These are phyloP conservation scores for Dryobates pubescens DNA, from an alignment of 2,797 vertebrate species.

Conservation along the genomic window DNA sequence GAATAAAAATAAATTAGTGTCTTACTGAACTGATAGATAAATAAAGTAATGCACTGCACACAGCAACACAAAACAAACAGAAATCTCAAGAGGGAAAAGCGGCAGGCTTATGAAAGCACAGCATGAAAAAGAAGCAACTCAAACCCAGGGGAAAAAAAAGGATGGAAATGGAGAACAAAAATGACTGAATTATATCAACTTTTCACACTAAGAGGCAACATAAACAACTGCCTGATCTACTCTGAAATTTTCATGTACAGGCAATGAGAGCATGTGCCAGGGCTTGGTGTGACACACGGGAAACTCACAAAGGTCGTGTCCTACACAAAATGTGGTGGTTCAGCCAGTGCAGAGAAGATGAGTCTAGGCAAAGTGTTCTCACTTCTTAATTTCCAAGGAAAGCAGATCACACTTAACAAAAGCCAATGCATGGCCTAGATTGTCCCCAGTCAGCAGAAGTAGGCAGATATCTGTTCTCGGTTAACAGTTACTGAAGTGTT, in stretches of 20 bases:
- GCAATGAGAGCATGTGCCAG: rapidly evolving
- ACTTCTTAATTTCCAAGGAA: not conserved
- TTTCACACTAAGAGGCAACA: not conserved
- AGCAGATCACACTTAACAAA: not conserved
- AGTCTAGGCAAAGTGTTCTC: not conserved
- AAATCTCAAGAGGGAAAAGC: not conserved
- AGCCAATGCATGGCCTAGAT: not conserved
- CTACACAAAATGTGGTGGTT: rapidly evolving
- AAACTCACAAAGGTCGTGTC: not conserved
- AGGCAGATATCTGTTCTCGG: not conserved
- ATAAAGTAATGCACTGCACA: not conserved
- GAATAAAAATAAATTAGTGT: not conserved
- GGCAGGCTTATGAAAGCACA: not conserved
- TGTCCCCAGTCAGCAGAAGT: not conserved
- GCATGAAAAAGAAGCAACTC: not conserved
- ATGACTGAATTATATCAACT: not conserved
- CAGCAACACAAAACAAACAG: not conserved
- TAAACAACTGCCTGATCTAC: not conserved
- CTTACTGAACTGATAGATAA: not conserved
- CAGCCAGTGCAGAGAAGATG: not conserved
- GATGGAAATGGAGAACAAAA: not conserved
- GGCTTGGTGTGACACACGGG: not conserved
- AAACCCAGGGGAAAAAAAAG: not conserved
- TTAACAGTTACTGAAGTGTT: not conserved
- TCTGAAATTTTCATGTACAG: not conserved